Conservation (phyloP, 92 coral and sea anemone genomes). For the Epizoanthus fatuus region DNA sequence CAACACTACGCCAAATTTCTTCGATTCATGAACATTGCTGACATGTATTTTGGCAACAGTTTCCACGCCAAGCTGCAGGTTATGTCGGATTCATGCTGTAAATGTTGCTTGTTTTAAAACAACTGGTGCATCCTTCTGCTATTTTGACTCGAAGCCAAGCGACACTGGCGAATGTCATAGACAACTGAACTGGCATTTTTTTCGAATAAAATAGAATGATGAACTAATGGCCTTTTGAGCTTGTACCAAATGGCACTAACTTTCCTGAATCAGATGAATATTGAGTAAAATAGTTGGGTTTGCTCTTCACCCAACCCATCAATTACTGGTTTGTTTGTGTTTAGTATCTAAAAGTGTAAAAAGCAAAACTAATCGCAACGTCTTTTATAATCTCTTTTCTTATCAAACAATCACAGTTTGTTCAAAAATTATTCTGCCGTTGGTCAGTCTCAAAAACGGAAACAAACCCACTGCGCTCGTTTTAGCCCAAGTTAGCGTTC, state of each 20-base stretch:
- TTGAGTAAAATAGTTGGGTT: neutral
- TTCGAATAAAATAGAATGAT: neutral
- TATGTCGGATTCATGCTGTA: constrained; percentile 22
- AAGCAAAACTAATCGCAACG: neutral
- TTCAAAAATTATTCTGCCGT: constrained; percentile 1
- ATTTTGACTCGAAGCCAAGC: neutral
- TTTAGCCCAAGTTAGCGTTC: neutral
- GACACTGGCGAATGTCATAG: neutral
- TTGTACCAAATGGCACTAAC: constrained; percentile 16
- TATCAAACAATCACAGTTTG: neutral
- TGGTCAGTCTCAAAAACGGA: neutral
- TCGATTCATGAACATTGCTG: neutral
- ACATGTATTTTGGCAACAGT: constrained; percentile 6
- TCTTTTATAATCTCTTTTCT: no score
- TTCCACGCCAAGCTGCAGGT: constrained; percentile 44
- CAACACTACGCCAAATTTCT: no score
- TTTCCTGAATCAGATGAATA: neutral
- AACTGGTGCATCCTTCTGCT: neutral
- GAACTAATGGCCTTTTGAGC: constrained; percentile 46
- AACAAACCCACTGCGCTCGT: neutral
- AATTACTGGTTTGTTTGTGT: neutral
- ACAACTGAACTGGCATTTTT: neutral
- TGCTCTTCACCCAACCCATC: neutral
- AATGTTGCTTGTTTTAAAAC: neutral
- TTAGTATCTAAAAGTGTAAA: neutral